A percentile compares a stretch with the other conserved stretches of the same genome.
These are phyloP conservation scores for Romanogobio albipinnatus DNA, from an alignment of 2,113 vertebrate species.

Conservation along the genomic window DNA sequence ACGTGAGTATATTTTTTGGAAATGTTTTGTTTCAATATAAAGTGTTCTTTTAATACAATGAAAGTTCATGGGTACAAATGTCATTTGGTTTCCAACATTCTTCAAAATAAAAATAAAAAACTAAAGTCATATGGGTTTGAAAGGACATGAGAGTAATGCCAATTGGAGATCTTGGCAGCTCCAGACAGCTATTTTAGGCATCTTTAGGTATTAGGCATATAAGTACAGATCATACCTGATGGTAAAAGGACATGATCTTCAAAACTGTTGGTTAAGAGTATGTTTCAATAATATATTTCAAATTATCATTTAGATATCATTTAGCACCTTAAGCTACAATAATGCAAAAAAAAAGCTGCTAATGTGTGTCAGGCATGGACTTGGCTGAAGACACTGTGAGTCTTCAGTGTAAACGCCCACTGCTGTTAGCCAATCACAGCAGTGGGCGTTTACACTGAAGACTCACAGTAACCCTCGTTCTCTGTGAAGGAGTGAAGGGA, in stretches of 20 bases:
- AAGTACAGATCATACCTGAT: background rate
- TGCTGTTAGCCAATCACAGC: too few relatives aligned
- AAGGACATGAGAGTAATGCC: too few relatives aligned
- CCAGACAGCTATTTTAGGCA: background rate
- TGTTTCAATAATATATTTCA: background rate
- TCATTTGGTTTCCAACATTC: too few relatives aligned
- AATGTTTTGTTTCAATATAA: background rate
- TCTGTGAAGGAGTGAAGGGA: too few relatives aligned
- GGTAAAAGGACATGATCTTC: background rate
- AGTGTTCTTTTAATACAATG: background rate
- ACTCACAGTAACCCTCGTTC: too few relatives aligned
- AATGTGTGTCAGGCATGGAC: background rate
- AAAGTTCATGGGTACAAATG: too few relatives aligned
- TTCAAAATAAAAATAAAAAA: too few relatives aligned
- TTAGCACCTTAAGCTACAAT: background rate
- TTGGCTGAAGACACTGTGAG: background rate
- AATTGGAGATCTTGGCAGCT: background rate
- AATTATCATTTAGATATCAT: background rate
- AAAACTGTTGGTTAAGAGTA: background rate
- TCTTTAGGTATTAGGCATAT: background rate
- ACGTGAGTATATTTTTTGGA: background rate
- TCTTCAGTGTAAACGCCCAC: too few relatives aligned
- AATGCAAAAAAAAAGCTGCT: background rate
- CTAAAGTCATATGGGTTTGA: too few relatives aligned
- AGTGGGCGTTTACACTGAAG: too few relatives aligned